phyloP scores from a whole-genome alignment of 2,113 vertebrate species.

The Entomyzon cyanotis region DNA sequence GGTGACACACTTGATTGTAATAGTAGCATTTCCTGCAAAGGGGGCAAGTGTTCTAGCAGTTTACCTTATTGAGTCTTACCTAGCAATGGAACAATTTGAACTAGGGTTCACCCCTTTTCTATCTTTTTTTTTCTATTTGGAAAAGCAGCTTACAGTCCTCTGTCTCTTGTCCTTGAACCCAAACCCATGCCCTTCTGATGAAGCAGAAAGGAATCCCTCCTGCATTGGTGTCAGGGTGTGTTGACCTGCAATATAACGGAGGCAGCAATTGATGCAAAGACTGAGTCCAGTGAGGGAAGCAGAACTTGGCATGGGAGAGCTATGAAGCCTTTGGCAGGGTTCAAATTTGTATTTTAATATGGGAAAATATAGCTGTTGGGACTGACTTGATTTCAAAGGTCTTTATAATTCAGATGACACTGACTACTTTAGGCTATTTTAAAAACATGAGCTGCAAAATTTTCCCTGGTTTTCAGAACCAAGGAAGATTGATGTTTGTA shows the following conservation, averaged over 20 bases:
- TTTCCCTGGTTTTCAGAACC: background rate
- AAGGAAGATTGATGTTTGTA: background rate
- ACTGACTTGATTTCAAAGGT: background rate
- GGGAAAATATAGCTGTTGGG: background rate
- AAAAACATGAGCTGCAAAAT: background rate
- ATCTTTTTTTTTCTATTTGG: background rate
- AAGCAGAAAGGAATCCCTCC: background rate
- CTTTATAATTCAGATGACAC: slow-evolving; percentile 10
- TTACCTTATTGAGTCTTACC: background rate
- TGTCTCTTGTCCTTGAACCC: background rate
- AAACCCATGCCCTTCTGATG: background rate
- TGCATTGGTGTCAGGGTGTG: background rate
- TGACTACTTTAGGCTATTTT: background rate
- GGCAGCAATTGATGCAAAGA: background rate
- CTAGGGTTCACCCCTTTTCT: background rate
- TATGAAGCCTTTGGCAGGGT: background rate
- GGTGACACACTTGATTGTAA: background rate
- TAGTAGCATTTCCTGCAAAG: background rate
- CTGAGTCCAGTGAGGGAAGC: background rate
- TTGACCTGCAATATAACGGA: background rate
- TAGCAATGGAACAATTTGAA: background rate
- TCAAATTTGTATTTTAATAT: background rate
- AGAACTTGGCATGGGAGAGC: background rate
- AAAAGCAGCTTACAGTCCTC: background rate
- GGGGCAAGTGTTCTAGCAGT: background rate